A percentile compares a stretch with the other conserved stretches of the same genome.
phyloP scores from a whole-genome alignment of 1,140 invertebrate genomes.

The Polyergus mexicanus region DNA sequence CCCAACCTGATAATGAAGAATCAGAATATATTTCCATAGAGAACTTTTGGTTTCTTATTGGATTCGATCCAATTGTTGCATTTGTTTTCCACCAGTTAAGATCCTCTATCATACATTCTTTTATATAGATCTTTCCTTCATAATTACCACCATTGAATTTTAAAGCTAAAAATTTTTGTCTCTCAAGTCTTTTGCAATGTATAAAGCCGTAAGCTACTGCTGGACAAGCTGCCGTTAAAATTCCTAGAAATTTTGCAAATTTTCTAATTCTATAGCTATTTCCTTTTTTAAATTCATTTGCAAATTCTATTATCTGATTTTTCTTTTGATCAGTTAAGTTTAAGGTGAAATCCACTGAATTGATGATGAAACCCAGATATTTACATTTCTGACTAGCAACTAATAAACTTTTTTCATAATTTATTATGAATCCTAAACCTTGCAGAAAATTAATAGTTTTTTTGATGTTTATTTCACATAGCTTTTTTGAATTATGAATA shows the following conservation, averaged over 20 bases:
- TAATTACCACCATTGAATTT: not conserved
- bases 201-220: not conserved
- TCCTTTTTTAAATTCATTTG: not conserved
- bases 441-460: not conserved
- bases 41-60: not conserved
- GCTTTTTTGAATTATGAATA: not conserved
- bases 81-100: not conserved
- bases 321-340: not conserved
- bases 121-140: not conserved
- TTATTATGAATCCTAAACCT: not conserved
- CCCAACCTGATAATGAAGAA: constrained; percentile 40
- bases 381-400: not conserved
- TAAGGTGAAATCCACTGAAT: not conserved
- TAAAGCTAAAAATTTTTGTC: not conserved
- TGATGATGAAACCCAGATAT: constrained; percentile 17
- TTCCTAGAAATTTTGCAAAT: not conserved
- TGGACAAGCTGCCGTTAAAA: not conserved
- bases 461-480: not conserved
- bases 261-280: not conserved
- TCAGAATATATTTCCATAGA: constrained; percentile 26
- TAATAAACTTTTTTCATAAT: not conserved
- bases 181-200: not conserved
- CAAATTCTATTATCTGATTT: not conserved
- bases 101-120: not conserved
- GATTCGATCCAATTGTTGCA: not conserved